Conservation (phyloP, 2,797 vertebrate genomes). For the Poeciliopsis turneri region DNA sequence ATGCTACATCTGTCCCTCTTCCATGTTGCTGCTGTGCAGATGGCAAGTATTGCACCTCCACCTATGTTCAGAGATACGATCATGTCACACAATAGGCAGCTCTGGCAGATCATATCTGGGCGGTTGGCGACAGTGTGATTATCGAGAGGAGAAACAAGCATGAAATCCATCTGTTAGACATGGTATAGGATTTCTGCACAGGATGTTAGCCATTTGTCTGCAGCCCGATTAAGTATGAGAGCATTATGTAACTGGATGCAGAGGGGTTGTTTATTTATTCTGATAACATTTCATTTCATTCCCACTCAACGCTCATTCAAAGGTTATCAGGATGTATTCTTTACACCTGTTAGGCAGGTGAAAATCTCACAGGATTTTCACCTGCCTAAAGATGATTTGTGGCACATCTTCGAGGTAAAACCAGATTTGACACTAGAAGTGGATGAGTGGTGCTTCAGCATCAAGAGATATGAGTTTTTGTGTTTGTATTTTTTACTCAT, state of each 20-base stretch:
- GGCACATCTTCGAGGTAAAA: neutral
- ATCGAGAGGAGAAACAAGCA: slow-evolving; percentile 26
- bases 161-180: slow-evolving; percentile 48
- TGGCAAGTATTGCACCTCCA: neutral
- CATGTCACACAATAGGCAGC: neutral
- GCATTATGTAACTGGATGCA: slow-evolving; percentile 8
- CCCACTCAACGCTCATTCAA: neutral
- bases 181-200: slow-evolving; percentile 43
- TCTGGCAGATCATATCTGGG: slow-evolving; percentile 27
- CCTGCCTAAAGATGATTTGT: neutral
- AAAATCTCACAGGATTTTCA: neutral
- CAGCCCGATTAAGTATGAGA: slow-evolving; percentile 32
- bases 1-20: neutral
- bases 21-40: neutral
- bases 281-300: slow-evolving; percentile 16
- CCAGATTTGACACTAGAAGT: neutral
- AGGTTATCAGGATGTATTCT: neutral
- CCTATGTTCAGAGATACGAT: neutral
- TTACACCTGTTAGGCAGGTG: neutral
- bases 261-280: slow-evolving; percentile 13
- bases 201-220: slow-evolving; percentile 39
- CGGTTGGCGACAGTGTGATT: slow-evolving; percentile 17
- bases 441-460: neutral
- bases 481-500: too few relatives aligned
- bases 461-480: neutral